Percentiles rank a stretch among this genome's conserved stretches.
Conservation (phyloP, 1,140 invertebrate species). For the Littorina saxatilis region DNA sequence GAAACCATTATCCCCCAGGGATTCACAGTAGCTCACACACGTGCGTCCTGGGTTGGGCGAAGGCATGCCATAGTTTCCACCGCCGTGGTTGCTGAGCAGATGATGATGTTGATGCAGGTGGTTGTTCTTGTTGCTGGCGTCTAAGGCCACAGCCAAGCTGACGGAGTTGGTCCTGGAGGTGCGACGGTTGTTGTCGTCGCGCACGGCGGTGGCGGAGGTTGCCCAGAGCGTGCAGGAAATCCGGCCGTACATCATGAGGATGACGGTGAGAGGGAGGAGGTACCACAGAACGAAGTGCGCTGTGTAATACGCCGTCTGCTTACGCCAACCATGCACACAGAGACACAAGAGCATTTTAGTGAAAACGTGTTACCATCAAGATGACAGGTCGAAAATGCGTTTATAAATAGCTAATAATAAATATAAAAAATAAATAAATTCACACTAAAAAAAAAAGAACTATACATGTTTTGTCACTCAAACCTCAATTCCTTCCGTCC, state of each 20-base stretch:
- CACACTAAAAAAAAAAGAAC: too few relatives aligned
- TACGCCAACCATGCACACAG: too few relatives aligned
- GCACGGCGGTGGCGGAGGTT: constrained; percentile 36
- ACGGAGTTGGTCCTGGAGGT: background rate
- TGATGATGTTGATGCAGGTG: constrained; percentile 35
- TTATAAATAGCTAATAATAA: too few relatives aligned
- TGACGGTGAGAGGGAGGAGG: constrained; percentile 86
- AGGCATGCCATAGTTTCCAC: constrained; percentile 44
- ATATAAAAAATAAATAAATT: too few relatives aligned
- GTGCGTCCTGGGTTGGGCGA: background rate
- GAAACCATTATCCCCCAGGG: constrained; percentile 12
- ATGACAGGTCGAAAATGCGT: constrained; percentile 5
- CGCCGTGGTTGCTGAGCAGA: constrained; percentile 48
- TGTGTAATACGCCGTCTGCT: constrained; percentile 43
- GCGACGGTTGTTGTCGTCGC: background rate
- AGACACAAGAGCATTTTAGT: too few relatives aligned
- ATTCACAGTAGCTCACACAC: constrained; percentile 18
- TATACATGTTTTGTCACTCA: too few relatives aligned
- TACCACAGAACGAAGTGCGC: constrained; percentile 80
- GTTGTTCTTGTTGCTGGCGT: constrained; percentile 33
- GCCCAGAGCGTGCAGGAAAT: constrained; percentile 81
- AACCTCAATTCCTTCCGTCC: too few relatives aligned
- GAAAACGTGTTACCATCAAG: background rate
- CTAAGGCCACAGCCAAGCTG: constrained; percentile 18
- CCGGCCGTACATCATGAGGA: constrained; percentile 89